Evolutionary conservation across 1,140 invertebrate genomes (phyloP), one percentile per base, ranked within the genome.

Genomic region (Cardiocondyla obscurior): DNA sequence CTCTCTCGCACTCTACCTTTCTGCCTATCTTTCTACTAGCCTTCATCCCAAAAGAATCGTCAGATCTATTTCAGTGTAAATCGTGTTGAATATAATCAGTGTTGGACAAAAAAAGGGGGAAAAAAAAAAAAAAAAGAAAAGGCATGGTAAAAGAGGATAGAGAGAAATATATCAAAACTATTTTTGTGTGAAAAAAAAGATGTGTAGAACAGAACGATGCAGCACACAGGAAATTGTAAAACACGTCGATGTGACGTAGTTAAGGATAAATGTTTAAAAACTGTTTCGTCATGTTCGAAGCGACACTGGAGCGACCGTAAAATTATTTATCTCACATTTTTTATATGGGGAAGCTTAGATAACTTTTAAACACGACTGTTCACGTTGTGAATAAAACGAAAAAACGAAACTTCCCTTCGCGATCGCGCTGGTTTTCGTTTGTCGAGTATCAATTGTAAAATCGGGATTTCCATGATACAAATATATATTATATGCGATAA

Each of bases 211-310:
- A 55, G 62, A 77, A 36, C 42, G 49, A 51, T 44, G 25, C 86
- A 83, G 58, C 55, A 76, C 12, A 42, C 33, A 36, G 36, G 46
- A 87, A 79, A 60, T 16, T 44, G 65, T 77, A 53, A 82, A 87
- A 85, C 77, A 49, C 79, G 46, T 90, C 70, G 60, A 51, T 82
- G 86, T 86, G 85, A 85, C 86, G 85, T 90, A 84, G 87, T 51
- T 90, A 88, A 86, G 55, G 81, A 88, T 90, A 84, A 87, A 89
- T 90, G 87, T 90, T 81, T 85, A 72, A 81, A 67, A 58, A 44
- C 58, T 74, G 62, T 77, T 69, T 82, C 57, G 84, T 73, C 87
- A 58, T 36, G 58, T 44, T 76, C 74, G 87, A 79, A 82, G 76
- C 67, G 49, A 86, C 88, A 73, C 72, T 44, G 77, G 62, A 87